Evolutionary conservation across 92 coral and sea anemone genomes (phyloP).

Genomic region (Siderastrea radians): DNA sequence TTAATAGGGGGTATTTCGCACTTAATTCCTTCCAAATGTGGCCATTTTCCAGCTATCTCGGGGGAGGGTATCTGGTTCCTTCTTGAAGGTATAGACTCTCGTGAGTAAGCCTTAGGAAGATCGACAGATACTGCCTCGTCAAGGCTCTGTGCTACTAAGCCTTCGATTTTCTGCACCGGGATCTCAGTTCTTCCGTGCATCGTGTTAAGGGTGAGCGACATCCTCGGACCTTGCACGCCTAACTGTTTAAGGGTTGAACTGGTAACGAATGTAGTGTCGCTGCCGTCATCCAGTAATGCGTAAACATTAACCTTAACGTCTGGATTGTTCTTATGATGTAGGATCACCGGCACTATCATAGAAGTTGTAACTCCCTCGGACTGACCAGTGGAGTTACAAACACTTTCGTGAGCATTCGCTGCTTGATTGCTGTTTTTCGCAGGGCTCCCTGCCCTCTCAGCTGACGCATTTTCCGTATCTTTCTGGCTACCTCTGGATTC

Average conservation of each 20-base stretch:
- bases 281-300: constrained; percentile 41
- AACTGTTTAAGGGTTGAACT: constrained; percentile 27
- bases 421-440: not conserved
- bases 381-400: not conserved
- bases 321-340: constrained; percentile 2
- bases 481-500: not conserved
- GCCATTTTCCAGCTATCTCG: constrained; percentile 49
- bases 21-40: constrained; percentile 35
- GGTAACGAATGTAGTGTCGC: constrained; percentile 29
- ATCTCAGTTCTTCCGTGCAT: constrained; percentile 32
- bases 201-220: constrained; percentile 24
- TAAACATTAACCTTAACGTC: not conserved
- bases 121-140: constrained; percentile 6
- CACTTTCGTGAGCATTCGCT: constrained; percentile 15
- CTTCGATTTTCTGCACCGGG: constrained; percentile 9
- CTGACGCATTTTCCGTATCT: constrained; percentile 17
- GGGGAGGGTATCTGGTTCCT: constrained; percentile 56
- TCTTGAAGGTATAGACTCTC: constrained; percentile 32
- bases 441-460: not conserved
- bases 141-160: constrained; percentile 18
- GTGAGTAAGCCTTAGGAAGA: constrained; percentile 47
- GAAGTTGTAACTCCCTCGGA: not conserved
- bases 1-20: constrained; percentile 33
- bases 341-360: constrained; percentile 16
- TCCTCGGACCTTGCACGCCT: constrained; percentile 24